Percentiles rank a stretch among this genome's conserved stretches.
phyloP scores from a whole-genome alignment of 2,888 invertebrate genomes.

The Aplocera efformata region DNA sequence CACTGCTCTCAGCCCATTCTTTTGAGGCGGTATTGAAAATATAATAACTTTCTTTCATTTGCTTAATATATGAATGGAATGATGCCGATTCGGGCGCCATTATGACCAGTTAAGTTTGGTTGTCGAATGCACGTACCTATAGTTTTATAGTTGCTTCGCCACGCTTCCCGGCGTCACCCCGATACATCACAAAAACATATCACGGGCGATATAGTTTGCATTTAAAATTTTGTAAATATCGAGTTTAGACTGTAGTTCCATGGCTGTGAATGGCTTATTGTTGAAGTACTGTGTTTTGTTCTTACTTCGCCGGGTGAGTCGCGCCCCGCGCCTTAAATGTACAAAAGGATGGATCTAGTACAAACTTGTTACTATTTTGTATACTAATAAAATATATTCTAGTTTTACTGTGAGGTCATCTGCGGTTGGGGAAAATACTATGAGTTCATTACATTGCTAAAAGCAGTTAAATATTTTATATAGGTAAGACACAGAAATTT shows the following conservation, averaged over 20 bases:
- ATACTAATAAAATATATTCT: constrained; percentile 69
- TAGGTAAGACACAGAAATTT: too few relatives aligned
- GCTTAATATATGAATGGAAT: too few relatives aligned
- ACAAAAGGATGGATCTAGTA: constrained; percentile 75
- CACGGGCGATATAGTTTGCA: constrained; percentile 43
- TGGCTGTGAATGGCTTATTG: constrained; percentile 27
- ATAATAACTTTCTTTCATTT: too few relatives aligned
- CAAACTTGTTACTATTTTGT: constrained; percentile 80
- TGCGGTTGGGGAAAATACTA: constrained; percentile 22
- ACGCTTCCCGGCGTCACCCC: neutral
- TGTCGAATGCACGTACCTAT: too few relatives aligned
- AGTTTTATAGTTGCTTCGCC: too few relatives aligned
- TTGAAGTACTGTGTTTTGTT: constrained; percentile 25
- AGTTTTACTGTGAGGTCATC: constrained; percentile 55
- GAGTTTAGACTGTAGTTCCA: constrained; percentile 17
- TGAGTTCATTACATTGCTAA: too few relatives aligned
- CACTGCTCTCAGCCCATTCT: too few relatives aligned
- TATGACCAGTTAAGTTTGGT: too few relatives aligned
- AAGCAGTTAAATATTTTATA: neutral
- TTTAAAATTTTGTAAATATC: constrained; percentile 39
- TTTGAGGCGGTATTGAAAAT: too few relatives aligned
- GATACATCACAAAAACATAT: constrained; percentile 28
- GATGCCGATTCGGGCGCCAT: too few relatives aligned
- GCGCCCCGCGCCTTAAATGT: constrained; percentile 60
- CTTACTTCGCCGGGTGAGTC: constrained; percentile 40